Conservation (phyloP, 2,888 invertebrate species). For the Drosophila subquinaria region DNA sequence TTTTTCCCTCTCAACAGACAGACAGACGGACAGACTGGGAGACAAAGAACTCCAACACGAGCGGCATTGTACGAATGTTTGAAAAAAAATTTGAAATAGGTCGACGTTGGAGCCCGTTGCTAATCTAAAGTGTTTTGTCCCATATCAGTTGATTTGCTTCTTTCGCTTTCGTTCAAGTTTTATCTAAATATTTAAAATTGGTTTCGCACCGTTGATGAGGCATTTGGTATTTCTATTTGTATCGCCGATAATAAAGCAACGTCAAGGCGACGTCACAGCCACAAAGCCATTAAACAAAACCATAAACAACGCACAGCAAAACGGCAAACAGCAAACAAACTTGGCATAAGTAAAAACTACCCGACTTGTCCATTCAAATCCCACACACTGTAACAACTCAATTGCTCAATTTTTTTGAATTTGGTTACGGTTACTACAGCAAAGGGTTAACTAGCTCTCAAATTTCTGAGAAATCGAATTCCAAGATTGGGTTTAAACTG, state of each 20-base stretch:
- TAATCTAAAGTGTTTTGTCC: slow-evolving; percentile 67
- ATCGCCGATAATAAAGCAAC: slow-evolving; percentile 54
- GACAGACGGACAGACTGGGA: neutral
- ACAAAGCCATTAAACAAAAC: slow-evolving; percentile 46
- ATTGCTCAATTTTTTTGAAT: slow-evolving; percentile 24
- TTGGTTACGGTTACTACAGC: slow-evolving; percentile 42
- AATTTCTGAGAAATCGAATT: slow-evolving; percentile 23
- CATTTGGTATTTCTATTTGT: slow-evolving; percentile 57
- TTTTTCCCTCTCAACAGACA: neutral
- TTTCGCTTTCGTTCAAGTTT: slow-evolving; percentile 61
- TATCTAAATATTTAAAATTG: slow-evolving; percentile 79
- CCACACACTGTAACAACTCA: slow-evolving; percentile 42
- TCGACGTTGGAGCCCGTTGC: slow-evolving; percentile 58
- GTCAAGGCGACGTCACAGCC: slow-evolving; percentile 49
- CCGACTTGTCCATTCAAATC: slow-evolving; percentile 41
- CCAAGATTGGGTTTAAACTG: neutral
- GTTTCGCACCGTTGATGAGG: slow-evolving; percentile 58
- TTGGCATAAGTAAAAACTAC: slow-evolving; percentile 29
- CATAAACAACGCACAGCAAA: slow-evolving; percentile 25
- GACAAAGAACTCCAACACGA: slow-evolving; percentile 19
- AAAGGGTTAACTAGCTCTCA: slow-evolving; percentile 44
- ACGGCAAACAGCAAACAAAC: slow-evolving; percentile 16
- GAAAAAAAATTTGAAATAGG: slow-evolving; percentile 62
- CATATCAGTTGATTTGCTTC: slow-evolving; percentile 73
- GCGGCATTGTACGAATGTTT: slow-evolving; percentile 8